phyloP scores from a whole-genome alignment of 2,888 invertebrate genomes.

The Stenurella melanura region DNA sequence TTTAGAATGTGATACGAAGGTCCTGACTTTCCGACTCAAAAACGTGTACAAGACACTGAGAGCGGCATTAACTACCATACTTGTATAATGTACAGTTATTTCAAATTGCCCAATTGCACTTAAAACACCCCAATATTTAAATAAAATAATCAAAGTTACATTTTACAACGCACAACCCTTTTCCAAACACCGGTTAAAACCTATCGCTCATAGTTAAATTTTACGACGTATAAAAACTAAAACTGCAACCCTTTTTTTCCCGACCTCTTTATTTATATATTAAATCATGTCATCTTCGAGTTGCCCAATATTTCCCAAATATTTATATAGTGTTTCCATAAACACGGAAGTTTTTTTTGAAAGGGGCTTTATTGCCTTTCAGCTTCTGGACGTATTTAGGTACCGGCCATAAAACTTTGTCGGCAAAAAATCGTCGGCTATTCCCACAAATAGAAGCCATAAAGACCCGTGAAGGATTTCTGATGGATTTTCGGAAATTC shows the following conservation, averaged over 20 bases:
- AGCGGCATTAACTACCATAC: neutral
- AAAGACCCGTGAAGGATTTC: slow-evolving; percentile 5
- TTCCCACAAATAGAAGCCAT: slow-evolving; percentile 42
- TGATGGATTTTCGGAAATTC: slow-evolving; percentile 40
- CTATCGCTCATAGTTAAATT: neutral
- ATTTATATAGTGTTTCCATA: slow-evolving; percentile 54
- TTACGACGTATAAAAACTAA: neutral
- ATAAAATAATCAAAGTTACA: slow-evolving; percentile 23
- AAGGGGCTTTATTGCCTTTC: slow-evolving; percentile 51
- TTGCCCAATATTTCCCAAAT: slow-evolving; percentile 57
- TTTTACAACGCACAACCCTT: slow-evolving; percentile 36
- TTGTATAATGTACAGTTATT: neutral
- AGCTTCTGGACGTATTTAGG: slow-evolving; percentile 52
- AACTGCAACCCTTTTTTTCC: slow-evolving; percentile 28
- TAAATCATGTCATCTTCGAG: slow-evolving; percentile 42
- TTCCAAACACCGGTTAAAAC: slow-evolving; percentile 12
- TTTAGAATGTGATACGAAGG: too few relatives aligned
- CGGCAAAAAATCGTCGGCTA: slow-evolving; percentile 48
- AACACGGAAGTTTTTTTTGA: slow-evolving; percentile 59
- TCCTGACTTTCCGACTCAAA: neutral
- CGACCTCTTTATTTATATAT: slow-evolving; percentile 35
- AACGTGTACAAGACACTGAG: neutral
- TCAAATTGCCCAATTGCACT: slow-evolving; percentile 20
- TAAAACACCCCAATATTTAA: slow-evolving; percentile 21
- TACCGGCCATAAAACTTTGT: slow-evolving; percentile 49